phyloP scores from a whole-genome alignment of 2,888 invertebrate genomes.

The Calliphora vomitoria region DNA sequence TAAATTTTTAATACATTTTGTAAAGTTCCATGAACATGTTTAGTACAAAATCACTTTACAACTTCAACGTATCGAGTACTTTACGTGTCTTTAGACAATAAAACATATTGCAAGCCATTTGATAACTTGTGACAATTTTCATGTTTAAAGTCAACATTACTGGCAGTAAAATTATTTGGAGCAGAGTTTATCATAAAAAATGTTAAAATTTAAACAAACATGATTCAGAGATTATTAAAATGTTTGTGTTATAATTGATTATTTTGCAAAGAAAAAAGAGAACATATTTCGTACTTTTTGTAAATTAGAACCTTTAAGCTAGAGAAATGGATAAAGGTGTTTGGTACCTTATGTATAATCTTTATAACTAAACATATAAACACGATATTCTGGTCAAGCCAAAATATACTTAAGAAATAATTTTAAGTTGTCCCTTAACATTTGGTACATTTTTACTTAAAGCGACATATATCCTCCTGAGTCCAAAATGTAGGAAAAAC shows the following conservation, averaged over 20 bases:
- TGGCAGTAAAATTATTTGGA: neutral
- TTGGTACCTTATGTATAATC: no score
- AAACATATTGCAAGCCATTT: neutral
- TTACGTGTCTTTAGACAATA: slow-evolving; percentile 2
- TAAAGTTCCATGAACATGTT: neutral
- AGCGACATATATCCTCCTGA: no score
- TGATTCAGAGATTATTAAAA: neutral
- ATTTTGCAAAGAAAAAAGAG: no score
- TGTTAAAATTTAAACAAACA: slow-evolving; percentile 9
- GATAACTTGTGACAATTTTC: slow-evolving; percentile 13
- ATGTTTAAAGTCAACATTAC: neutral
- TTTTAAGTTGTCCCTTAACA: no score
- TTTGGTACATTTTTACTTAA: no score
- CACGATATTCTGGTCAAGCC: no score
- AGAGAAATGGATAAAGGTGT: no score
- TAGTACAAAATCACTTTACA: slow-evolving; percentile 13
- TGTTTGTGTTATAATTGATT: neutral
- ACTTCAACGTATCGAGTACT: neutral
- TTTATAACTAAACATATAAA: no score
- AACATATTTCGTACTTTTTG: no score
- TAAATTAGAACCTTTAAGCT: no score
- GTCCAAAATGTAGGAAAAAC: no score
- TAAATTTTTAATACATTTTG: slow-evolving; percentile 45
- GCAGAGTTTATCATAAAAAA: neutral
- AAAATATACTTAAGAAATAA: no score